phyloP scores from a whole-genome alignment of 2,113 vertebrate genomes.

The Pteruthius melanotis region DNA sequence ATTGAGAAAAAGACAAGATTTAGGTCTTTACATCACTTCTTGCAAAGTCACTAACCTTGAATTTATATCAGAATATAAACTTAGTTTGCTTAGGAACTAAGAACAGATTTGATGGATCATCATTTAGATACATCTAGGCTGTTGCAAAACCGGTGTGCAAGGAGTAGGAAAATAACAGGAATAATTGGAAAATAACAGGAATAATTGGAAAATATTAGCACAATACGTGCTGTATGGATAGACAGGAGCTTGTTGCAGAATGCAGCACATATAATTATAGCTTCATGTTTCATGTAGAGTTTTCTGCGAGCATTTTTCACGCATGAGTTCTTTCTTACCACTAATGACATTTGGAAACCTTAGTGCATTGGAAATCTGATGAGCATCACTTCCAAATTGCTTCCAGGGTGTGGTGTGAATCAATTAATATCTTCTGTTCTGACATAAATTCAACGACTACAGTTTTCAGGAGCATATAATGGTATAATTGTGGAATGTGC shows the following conservation, averaged over 20 bases:
- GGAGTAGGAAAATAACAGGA: neutral
- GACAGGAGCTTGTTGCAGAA: neutral
- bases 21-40: neutral
- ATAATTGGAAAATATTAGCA: neutral
- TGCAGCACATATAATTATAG: neutral
- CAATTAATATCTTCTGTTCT: slow-evolving; percentile 13
- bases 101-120: neutral
- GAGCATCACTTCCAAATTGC: neutral
- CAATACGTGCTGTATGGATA: neutral
- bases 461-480: neutral
- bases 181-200: neutral
- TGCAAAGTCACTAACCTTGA: neutral
- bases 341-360: neutral
- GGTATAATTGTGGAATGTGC: neutral
- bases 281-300: neutral
- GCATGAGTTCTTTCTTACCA: neutral
- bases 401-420: neutral
- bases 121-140: neutral
- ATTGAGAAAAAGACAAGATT: neutral
- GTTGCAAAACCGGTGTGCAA: neutral
- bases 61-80: neutral
- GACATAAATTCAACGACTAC: neutral
- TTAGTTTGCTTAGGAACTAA: neutral
- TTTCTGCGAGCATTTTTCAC: neutral
- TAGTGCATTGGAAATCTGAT: neutral